Base-by-base conservation (phyloP, 2,797 vertebrate genomes). In the Cirrhinus molitorella region DNA sequence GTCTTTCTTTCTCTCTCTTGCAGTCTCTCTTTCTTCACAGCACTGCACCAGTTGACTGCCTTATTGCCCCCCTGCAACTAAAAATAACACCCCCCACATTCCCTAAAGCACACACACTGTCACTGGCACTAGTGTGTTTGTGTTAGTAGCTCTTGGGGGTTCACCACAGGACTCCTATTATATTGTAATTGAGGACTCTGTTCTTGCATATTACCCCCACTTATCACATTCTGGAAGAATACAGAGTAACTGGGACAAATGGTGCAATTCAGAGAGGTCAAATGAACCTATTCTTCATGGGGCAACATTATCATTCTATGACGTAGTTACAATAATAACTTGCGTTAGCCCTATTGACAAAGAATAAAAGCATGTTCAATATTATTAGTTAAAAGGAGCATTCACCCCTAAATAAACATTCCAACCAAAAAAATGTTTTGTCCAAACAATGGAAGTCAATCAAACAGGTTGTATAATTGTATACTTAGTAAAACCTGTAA, bases 181-280 rank as follows among this genome's bases (percentile, higher is more conserved):
- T 88, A 88, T 88, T 89, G 87, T 92, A 90, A 92, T 92, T 91
- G 87, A 91, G 86, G 87, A 71, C 85, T 89, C 84, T 86, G 83
- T 85, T 89, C 89, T 79, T 86, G 84, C 88, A 88, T 90, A 88
- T 86, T 86, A 68, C 89, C 86, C 51, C 84, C 78, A 81, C 79
- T 66, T 61, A 81, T 81, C 4, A 23, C 75, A 80, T 65, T 74
- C 25, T 59, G 75, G 55, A 85, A 65, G 85, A 79, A 79, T 53
- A 31, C 75, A 72, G 70, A 79, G 80, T 80, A 67, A 77, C 17
- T 43, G 67, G 37, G 71, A 68, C 85, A 88, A 87, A 86, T 86
- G 87, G 85, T 78, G 25, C 34, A 79, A 79, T 61, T 81, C 14
- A 34, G 49, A 61, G 37, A 66, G 70, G 78, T 43, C 11, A 70